These are phyloP conservation scores for Danaus plexippus DNA, from an alignment of 1,140 invertebrate genomes.

Conservation along the genomic window DNA sequence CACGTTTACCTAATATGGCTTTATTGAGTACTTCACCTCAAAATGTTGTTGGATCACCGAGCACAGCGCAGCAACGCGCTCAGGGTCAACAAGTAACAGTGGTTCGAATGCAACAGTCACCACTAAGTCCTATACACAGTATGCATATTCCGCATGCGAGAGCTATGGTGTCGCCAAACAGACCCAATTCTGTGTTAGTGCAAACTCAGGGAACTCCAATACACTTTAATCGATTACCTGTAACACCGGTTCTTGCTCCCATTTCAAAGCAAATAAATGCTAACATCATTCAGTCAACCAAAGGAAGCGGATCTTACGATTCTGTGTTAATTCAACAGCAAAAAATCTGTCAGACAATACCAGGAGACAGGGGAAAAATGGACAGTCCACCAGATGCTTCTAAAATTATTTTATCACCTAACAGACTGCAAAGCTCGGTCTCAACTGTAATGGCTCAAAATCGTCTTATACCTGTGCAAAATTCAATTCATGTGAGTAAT, in stretches of 20 bases:
- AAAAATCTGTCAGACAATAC: slow-evolving; percentile 29
- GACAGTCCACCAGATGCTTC: slow-evolving; percentile 48
- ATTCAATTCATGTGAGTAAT: slow-evolving; percentile 46
- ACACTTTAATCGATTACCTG: slow-evolving; percentile 68
- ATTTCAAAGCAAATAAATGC: slow-evolving; percentile 72
- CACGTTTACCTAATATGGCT: slow-evolving; percentile 57
- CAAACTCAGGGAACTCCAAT: slow-evolving; percentile 59
- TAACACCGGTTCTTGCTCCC: slow-evolving; percentile 70
- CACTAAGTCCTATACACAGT: slow-evolving; percentile 63
- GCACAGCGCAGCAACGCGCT: slow-evolving; percentile 54
- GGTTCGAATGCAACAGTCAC: slow-evolving; percentile 68
- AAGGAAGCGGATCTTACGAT: slow-evolving; percentile 34
- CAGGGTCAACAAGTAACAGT: slow-evolving; percentile 61
- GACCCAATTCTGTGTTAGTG: slow-evolving; percentile 61
- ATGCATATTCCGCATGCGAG: slow-evolving; percentile 56
- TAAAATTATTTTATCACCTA: slow-evolving; percentile 65
- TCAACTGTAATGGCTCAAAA: slow-evolving; percentile 63
- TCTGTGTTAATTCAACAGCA: slow-evolving; percentile 43
- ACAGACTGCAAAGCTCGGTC: slow-evolving; percentile 46
- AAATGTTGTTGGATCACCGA: slow-evolving; percentile 47
- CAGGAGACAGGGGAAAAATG: slow-evolving; percentile 46
- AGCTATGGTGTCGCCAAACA: slow-evolving; percentile 65
- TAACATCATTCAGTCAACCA: slow-evolving; percentile 66
- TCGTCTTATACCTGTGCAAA: slow-evolving; percentile 60
- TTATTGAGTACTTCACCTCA: slow-evolving; percentile 57